These are phyloP conservation scores for Coenonympha glycerion DNA, from an alignment of 2,888 invertebrate genomes.

Conservation along the genomic window DNA sequence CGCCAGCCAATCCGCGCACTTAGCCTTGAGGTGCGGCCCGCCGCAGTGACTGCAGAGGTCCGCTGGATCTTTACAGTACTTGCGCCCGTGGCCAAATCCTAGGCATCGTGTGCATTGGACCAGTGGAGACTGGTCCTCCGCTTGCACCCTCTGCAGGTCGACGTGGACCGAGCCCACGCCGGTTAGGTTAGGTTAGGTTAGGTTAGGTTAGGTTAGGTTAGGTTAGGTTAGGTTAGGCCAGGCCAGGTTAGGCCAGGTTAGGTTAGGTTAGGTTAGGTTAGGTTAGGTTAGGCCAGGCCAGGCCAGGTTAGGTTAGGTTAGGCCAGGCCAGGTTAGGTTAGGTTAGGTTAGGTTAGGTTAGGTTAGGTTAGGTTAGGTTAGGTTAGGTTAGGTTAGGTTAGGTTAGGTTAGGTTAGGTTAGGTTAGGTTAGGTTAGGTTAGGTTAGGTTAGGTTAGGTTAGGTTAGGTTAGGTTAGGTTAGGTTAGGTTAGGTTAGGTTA, in stretches of 20 bases:
- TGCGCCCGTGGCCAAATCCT: no score
- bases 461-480: conserved; percentile 19
- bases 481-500: conserved; percentile 19
- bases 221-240: conserved; percentile 16
- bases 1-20: no score
- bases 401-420: conserved; percentile 27
- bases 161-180: no score
- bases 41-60: no score
- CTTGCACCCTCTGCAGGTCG: no score
- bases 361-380: conserved; percentile 19
- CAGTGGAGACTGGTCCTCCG: no score
- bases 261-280: conserved; percentile 16
- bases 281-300: conserved; percentile 16
- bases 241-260: conserved; percentile 16
- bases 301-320: conserved; percentile 23
- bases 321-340: conserved; percentile 7
- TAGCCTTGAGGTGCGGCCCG: no score
- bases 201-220: conserved; percentile 3
- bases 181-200: background rate
- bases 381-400: conserved; percentile 27
- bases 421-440: conserved; percentile 24
- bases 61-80: no score
- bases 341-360: conserved; percentile 19
- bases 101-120: no score
- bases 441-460: conserved; percentile 15